These are phyloP conservation scores for Ichneumoninae sp. DNA, from an alignment of 2,888 invertebrate species.

Conservation along the genomic window DNA sequence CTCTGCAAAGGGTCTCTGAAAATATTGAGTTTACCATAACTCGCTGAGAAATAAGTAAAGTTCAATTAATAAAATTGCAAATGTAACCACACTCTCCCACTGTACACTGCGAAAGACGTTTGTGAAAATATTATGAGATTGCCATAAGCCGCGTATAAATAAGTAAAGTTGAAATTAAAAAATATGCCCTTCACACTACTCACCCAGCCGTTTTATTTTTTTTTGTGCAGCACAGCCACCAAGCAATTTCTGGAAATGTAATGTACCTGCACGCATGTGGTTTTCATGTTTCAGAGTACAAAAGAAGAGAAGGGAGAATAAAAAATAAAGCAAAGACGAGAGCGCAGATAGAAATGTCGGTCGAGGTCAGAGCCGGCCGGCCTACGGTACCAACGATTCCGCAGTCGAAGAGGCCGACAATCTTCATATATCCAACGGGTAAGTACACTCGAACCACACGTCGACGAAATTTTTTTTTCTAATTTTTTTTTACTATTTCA, in stretches of 20 bases:
- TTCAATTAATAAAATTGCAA: too few species aligned
- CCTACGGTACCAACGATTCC: conserved; percentile 83
- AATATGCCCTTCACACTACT: not conserved
- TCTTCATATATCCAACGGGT: conserved; percentile 91
- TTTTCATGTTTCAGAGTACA: conserved; percentile 53
- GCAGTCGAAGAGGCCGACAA: conserved; percentile 89
- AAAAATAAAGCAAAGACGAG: conserved; percentile 42
- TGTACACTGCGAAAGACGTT: too few species aligned
- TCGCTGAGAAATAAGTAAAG: too few species aligned
- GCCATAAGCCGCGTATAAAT: not conserved
- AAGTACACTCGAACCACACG: conserved; percentile 71
- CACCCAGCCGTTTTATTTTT: not conserved
- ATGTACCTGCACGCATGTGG: not conserved
- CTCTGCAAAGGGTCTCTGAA: too few species aligned
- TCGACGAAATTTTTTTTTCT: not conserved
- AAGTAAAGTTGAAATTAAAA: not conserved
- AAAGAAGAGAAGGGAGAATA: not conserved
- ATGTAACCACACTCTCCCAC: too few species aligned
- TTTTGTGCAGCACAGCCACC: not conserved
- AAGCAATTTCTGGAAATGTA: not conserved
- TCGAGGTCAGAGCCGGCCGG: conserved; percentile 79
- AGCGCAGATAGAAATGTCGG: conserved; percentile 72
- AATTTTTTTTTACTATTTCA: not conserved
- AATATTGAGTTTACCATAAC: too few species aligned
- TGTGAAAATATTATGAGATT: not conserved